Base-by-base conservation (phyloP, 2,113 vertebrate genomes). In the Oxygymnocypris stewartii region DNA sequence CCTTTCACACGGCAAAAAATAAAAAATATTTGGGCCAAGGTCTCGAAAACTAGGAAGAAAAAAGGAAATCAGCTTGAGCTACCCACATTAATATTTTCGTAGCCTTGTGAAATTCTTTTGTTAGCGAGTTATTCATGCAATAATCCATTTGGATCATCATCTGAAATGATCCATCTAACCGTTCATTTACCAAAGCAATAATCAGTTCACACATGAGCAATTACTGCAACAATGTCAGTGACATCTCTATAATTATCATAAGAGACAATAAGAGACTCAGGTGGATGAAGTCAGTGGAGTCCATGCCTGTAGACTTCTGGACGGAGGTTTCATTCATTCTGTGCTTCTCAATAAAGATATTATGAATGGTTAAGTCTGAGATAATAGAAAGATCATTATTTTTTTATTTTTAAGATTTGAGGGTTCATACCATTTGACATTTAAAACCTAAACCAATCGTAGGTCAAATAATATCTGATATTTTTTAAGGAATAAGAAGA, bases 151-250 rank as follows among this genome's bases (percentile, higher is more conserved):
- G 78, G 78, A 79, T 35, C 49, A 57, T 57, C 49, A 63, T 13
- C 54, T 80, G 57, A 40, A 40, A 63, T 44, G 20, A 80, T 63
- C 51, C 54, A 79, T 59, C 51, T 79, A 79, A 79, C 51, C 35
- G 2, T 14, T 61, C 54, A 61, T 79, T 79, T 61, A 79, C 35
- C 40, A 42, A 79, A 37, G 78, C 18, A 79, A 40, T n/a, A 40
- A 79, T 79, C 28, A 61, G 18, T 79, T 79, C 78, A 59, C 11
- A 61, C 78, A 79, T 12, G 3, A 79, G 77, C 51, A 61, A 61
- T 79, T 79, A 40, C 77, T 13, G 18, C 77, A 79, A 79, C 77
- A 79, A 79, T 79, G 35, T 79, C 31, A 40, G 51, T n/a, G 77
- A 79, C 20, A 57, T 61, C 54, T 79, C 49, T 40, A 61, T 61